These are phyloP conservation scores for Microdon myrmicae DNA, from an alignment of 2,888 invertebrate species.

Conservation along the genomic window DNA sequence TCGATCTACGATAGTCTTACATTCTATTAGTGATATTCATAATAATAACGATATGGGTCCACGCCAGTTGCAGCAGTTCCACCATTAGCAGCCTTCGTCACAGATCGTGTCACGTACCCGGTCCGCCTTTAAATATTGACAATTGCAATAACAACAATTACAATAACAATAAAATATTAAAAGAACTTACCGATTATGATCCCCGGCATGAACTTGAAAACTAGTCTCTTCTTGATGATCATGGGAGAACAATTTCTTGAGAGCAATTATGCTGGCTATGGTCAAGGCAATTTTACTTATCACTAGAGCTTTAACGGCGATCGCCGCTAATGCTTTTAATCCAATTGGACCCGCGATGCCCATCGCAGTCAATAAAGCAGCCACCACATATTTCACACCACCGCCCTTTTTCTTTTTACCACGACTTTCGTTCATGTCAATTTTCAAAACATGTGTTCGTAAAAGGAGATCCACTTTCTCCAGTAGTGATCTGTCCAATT, in stretches of 20 bases:
- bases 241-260: conserved; percentile 78
- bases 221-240: conserved; percentile 73
- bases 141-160: conserved; percentile 4
- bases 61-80: conserved; percentile 62
- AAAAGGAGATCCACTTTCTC: conserved; percentile 71
- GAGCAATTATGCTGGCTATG: conserved; percentile 76
- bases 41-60: conserved; percentile 73
- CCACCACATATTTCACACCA: conserved; percentile 69
- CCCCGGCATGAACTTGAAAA: conserved; percentile 76
- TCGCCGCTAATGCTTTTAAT: conserved; percentile 75
- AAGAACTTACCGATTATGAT: conserved; percentile 70
- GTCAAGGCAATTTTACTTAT: conserved; percentile 79
- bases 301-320: conserved; percentile 78
- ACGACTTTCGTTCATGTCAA: conserved; percentile 69
- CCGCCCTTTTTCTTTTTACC: conserved; percentile 67
- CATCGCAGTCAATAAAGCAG: conserved; percentile 73
- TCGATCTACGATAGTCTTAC: neutral
- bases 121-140: conserved; percentile 68
- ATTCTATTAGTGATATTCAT: conserved; percentile 65
- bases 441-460: conserved; percentile 73
- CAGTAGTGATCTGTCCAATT: conserved; percentile 69
- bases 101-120: conserved; percentile 73
- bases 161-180: neutral
- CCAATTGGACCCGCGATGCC: conserved; percentile 77
- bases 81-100: conserved; percentile 63